Base-by-base conservation (phyloP, 2,888 invertebrate genomes). In the Dinocampus coccinellae region DNA sequence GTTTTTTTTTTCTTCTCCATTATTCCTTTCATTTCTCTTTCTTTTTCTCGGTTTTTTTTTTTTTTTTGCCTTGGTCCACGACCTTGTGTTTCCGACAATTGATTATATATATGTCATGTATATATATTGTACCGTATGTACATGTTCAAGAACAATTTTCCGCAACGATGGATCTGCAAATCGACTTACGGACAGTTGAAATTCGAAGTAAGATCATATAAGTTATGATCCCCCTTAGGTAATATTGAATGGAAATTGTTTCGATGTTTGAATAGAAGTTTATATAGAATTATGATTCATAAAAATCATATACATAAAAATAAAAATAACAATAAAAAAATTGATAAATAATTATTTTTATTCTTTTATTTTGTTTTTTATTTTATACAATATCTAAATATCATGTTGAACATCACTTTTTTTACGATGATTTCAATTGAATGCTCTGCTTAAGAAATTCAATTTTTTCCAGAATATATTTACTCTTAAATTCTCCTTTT, bases 101-200 rank as follows among this genome's bases (percentile, higher is more conserved):
- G 58, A 58, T 58, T 34, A 7, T 29, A 29, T 29, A 29, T 7
- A 29, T 4, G 7, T 7, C 29, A 29, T 29, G 29, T 29, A 29
- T 29, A 4, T 4, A 29, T 29, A 29, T 47, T n/a, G n/a, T 47
- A n/a, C 3, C 6, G 13, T 47, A 47, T 47, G 16, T 66, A 58
- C 33, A 64, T 64, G 47, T 70, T 58, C 69, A 75, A 72, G 77
- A 34, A 70, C 73, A 81, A 84, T 84, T 84, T 84, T 83, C 80
- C 83, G 80, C 82, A 76, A 78, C 78, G 79, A 66, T 72, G 78
- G 78, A 74, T 77, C 73, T 70, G 75, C 77, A 80, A 82, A 84
- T 80, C 79, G 79, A 78, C 74, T 42, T 22, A 65, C 61, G 65
- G 65, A 66, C 66, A 66, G 55, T 67, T 61, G 61, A 61, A 66